These are phyloP conservation scores for Dunckerocampus dactyliophorus DNA, from an alignment of 2,113 vertebrate genomes.

Conservation along the genomic window DNA sequence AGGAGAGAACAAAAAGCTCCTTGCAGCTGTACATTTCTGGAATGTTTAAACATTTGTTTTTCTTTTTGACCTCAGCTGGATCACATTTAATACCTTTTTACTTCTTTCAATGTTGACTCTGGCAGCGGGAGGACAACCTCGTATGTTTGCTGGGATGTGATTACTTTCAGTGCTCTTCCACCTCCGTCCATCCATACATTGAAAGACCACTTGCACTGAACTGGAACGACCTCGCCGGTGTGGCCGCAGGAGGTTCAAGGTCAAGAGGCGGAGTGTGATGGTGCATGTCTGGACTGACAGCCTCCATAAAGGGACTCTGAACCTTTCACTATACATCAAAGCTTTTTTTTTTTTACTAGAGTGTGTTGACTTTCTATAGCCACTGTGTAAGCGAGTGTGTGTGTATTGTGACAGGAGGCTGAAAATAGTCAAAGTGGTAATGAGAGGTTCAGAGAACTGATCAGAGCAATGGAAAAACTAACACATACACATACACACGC, in stretches of 20 bases:
- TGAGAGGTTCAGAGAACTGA: conserved; percentile 50
- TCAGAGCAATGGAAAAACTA: conserved; percentile 55
- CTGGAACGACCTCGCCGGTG: no score
- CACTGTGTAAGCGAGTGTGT: conserved; percentile 17
- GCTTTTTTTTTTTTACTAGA: no score
- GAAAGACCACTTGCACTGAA: no score
- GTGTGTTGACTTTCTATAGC: no score
- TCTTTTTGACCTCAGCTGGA: conserved; percentile 6
- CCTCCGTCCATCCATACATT: neutral
- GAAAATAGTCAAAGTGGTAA: conserved; percentile 55
- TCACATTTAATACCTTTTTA: neutral
- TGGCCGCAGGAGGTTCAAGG: no score
- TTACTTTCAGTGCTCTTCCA: neutral
- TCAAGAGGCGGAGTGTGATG: no score
- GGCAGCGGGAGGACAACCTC: neutral
- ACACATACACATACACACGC: conserved; percentile 18
- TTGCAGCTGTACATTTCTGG: conserved; percentile 9
- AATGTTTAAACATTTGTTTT: neutral
- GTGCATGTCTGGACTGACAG: no score
- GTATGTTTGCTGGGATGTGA: neutral
- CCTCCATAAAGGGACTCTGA: no score
- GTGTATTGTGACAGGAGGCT: conserved; percentile 29
- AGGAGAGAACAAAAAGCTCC: neutral
- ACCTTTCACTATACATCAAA: no score
- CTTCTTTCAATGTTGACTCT: neutral